Base-by-base conservation (phyloP, 2,113 vertebrate genomes). In the Charadrius vociferus region DNA sequence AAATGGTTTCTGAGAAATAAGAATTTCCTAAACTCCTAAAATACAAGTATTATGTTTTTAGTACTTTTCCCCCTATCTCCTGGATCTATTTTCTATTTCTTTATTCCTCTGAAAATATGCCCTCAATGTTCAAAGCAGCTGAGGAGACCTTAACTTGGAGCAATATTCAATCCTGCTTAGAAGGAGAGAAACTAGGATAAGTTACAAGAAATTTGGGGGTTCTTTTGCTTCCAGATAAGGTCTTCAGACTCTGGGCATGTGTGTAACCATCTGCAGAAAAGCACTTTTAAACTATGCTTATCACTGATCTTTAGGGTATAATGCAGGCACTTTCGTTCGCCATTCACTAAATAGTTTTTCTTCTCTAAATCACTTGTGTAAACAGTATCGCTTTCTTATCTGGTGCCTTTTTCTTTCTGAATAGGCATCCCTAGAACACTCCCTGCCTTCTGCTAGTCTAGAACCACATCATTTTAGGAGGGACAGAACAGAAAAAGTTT, bases 401-500 rank as follows among this genome's bases (percentile, higher is more conserved):
- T 17, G 6, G 16, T 81, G 32, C 10, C 50, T 83, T 74, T 71
- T 74, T 50, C 10, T 55, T 74, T 84, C 36, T 65, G 23, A 88
- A 49, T 49, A 56, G 22, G 39, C 56, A 86, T 91, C 53, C 49
- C 19, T 82, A 58, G 89, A 90, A 91, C 36, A 67, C 14, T 78
- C 32, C 13, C 22, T 93, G n/a, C 52, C 47, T 83, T 93, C 59
- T 92, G n/a, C 50, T 92, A 6, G 45, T 88, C 78, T 93, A 81
- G 67, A 89, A 68, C 49, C n/a, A 23, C 55, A 24, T 59, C 32
- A 84, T 49, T 56, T 36, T 61, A 93, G 47, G 53, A 29, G 53
- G 82, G 10, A 68, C 65, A 94, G 91, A 90, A 77, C 37, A 85
- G 63, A 63, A 83, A 32, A 79, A 77, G 56, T 90, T 97, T 86